A percentile compares a stretch with the other conserved stretches of the same genome.
Evolutionary conservation across 1,140 invertebrate genomes (phyloP).

Genomic region (Polyergus mexicanus): DNA sequence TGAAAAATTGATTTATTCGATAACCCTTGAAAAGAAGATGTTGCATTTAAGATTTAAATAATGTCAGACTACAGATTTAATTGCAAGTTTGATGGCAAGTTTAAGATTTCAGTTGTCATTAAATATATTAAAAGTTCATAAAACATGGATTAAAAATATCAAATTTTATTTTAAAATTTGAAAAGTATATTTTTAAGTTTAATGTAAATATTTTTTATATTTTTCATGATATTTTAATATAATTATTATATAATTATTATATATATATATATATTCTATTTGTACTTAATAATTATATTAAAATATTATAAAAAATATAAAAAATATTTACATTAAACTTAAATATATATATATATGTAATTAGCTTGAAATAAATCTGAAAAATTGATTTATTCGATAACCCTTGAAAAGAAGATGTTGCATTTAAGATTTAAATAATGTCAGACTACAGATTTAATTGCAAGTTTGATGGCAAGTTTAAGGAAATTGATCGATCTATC

Average conservation of each 20-base stretch:
- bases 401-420: background rate
- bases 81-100: constrained; percentile 19
- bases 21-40: background rate
- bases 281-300: too few species aligned
- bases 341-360: too few species aligned
- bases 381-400: background rate
- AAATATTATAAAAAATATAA: too few species aligned
- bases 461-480: constrained; percentile 16
- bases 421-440: constrained; percentile 7
- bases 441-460: constrained; percentile 10
- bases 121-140: constrained; percentile 24
- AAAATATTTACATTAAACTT: too few species aligned
- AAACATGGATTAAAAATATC: background rate
- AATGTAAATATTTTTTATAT: background rate
- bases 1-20: background rate
- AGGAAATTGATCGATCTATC: constrained; percentile 45
- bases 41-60: background rate
- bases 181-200: background rate
- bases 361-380: background rate
- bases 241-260: background rate
- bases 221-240: background rate
- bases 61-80: constrained; percentile 7
- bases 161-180: background rate
- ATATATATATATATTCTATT: too few species aligned
- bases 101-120: too few species aligned